phyloP scores from a whole-genome alignment of 1,140 invertebrate species.

The Bombus ignitus region DNA sequence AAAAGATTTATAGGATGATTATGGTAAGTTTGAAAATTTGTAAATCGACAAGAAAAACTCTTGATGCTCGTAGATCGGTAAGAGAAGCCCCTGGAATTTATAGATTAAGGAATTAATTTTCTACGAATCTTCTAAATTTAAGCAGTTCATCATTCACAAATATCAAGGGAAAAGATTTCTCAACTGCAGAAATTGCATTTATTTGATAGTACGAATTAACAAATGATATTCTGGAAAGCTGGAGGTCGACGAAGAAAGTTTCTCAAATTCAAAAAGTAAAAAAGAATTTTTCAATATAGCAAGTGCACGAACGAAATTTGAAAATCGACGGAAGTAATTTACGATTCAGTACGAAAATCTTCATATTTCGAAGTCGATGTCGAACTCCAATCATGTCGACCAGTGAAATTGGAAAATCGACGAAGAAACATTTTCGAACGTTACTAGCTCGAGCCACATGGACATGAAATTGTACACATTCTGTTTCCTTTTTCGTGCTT shows the following conservation, averaged over 20 bases:
- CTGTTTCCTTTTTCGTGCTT: background rate
- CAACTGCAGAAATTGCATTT: background rate
- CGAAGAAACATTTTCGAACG: background rate
- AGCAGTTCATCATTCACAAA: background rate
- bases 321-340: background rate
- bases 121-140: no score
- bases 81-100: background rate
- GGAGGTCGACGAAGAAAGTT: background rate
- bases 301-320: background rate
- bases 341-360: no score
- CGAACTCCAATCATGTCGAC: background rate
- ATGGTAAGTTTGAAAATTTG: background rate
- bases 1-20: background rate
- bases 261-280: background rate
- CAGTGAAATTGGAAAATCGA: background rate
- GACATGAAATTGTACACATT: background rate
- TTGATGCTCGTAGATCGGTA: no score
- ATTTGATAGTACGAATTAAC: background rate
- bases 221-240: background rate
- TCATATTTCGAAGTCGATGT: no score
- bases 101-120: background rate
- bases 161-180: background rate
- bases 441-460: no score
- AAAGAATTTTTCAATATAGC: background rate
- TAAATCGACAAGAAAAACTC: background rate